phyloP scores from a whole-genome alignment of 53 echinoderm and acorn worm genomes.

The Astropecten irregularis region DNA sequence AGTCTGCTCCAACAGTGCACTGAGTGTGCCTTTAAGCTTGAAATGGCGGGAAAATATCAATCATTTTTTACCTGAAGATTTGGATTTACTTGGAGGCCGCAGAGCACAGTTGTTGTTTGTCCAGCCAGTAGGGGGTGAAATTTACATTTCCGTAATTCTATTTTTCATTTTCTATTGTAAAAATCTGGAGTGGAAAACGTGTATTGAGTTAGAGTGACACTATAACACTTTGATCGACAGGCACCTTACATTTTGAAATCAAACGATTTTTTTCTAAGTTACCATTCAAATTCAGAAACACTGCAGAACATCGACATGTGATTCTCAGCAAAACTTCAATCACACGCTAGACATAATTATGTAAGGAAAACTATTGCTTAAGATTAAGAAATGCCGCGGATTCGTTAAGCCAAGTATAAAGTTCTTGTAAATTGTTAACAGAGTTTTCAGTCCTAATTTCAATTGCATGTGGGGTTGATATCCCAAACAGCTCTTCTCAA shows the following conservation, averaged over 20 bases:
- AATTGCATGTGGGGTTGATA: too few species aligned
- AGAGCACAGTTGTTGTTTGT: constrained; percentile 45
- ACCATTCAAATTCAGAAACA: too few species aligned
- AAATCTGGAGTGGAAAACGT: not conserved
- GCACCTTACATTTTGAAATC: not conserved
- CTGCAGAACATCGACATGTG: too few species aligned
- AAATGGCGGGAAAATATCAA: constrained; percentile 34
- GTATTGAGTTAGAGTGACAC: not conserved
- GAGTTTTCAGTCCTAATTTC: too few species aligned
- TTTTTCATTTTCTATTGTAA: not conserved
- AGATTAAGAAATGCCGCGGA: too few species aligned
- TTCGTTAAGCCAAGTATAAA: too few species aligned
- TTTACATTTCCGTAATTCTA: constrained; percentile 49
- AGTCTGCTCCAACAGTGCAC: too few species aligned
- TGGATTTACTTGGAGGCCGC: constrained; percentile 25
- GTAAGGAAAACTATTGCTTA: too few species aligned
- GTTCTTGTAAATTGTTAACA: too few species aligned
- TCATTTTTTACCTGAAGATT: not conserved
- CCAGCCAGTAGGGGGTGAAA: constrained; percentile 29
- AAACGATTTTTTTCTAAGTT: not conserved
- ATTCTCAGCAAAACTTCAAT: too few species aligned
- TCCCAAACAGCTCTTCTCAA: too few species aligned
- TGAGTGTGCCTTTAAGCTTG: not conserved
- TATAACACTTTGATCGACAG: not conserved
- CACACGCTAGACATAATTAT: too few species aligned